Base-by-base conservation (phyloP, 2,113 vertebrate genomes). In the Xiphophorus couchianus region DNA sequence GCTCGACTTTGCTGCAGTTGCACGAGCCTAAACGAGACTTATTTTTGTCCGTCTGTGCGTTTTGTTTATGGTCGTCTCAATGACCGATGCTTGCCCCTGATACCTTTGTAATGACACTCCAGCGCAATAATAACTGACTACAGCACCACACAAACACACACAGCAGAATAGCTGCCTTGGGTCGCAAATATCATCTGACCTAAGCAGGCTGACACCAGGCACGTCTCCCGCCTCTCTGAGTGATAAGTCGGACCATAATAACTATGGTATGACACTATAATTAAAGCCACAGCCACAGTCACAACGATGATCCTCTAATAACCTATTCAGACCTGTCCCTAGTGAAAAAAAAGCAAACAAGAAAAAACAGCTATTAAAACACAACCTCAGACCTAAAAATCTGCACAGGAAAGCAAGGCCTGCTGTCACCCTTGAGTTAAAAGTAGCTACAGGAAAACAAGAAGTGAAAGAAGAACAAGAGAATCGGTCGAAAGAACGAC, bases 171-270 rank as follows among this genome's bases (percentile, higher is more conserved):
- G 82, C 88, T 88, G 88, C 83, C 90, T 84, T 60, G 85, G 86
- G 83, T 86, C 90, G 80, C 84, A 90, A 91, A 92, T 91, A 92
- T 92, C 88, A 83, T 91, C 84, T 93, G 92, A 93, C 88, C 89
- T 90, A 80, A 93, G 89, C 88, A 69, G 65, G 78, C 87, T 88
- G 87, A 89, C 82, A 86, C 17, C 44, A 48, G 85, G 74, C 90
- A 90, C 66, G 88, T 88, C 87, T 91, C 86, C 73, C 80, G 35
- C 70, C 87, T 83, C 82, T 71, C 42, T 60, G 78, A 84, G 84
- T 84, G 90, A 91, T 90, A 87, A 90, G 85, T 88, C 88, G 68
- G 84, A 90, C 90, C 89, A 76, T 92, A 93, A 92, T 91, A 91
- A 90, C 89, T 88, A 90, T 78, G 88, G 87, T 84, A 69, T 78